Evolutionary conservation across 2,888 invertebrate species (phyloP), one percentile per base, ranked within the genome.

Genomic region (Dromius quadrimaculatus): DNA sequence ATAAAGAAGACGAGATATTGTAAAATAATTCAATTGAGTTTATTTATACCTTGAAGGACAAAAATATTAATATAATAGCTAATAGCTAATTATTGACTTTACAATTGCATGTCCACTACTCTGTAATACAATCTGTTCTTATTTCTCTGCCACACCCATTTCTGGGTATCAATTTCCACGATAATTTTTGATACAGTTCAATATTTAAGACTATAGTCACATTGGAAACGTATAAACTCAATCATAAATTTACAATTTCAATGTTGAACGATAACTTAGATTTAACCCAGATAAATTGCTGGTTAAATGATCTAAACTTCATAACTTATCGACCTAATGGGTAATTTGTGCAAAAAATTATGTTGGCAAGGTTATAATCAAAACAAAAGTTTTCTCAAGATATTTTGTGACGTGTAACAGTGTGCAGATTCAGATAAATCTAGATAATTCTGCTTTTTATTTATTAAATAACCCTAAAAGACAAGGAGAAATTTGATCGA

Each of bases 1-100:
- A 23, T 20, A 20, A 17, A 17, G 36, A 34, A 47, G 36, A 20
- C 13, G 47, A 47, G 17, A 45, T 65, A 41, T 32, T 50, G 36
- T 20, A 36, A 6, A 50, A 50, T 65, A 36, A 65, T 36, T 65
- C 50, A 50, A 50, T 65, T 28, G 15, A 41, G 34, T 65, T 47
- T 65, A 65, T 50, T 65, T 65, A 65, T 65, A 65, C 36, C 13
- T 47, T 20, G 34, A 65, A 65, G 65, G 65, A 47, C 65, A 50
- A 47, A 17, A 22, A 50, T 38, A 50, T 22, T 50, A 50, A 32
- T 47, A 65, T 50, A 65, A 65, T 65, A 47, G 43, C 64, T 28
- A 47, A 43, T 47, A 17, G 65, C 50, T 65, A 47, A 65, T 65
- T 65, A 65, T 20, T 47, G 15, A 34, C 32, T 34, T 22, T 34